Conservation (phyloP, 2,888 invertebrate species). For the Sphinx pinastri region DNA sequence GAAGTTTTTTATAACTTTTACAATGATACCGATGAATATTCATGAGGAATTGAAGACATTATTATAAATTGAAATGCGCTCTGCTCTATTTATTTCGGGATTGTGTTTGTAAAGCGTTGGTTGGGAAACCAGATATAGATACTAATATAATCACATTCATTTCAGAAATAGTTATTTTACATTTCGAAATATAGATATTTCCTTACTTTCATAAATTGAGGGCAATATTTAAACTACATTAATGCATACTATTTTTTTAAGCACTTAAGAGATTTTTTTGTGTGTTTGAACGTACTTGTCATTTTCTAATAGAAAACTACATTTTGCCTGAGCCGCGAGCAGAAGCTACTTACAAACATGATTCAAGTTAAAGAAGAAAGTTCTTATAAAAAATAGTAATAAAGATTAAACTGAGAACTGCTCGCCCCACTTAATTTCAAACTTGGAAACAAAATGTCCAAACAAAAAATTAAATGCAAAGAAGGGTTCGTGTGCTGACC, state of each 20-base stretch:
- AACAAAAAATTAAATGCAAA: constrained; percentile 21
- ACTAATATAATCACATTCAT: too few relatives aligned
- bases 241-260: too few relatives aligned
- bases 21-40: background rate
- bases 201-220: too few relatives aligned
- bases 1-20: constrained; percentile 17
- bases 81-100: background rate
- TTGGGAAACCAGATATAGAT: background rate
- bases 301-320: too few relatives aligned
- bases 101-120: background rate
- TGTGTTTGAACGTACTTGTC: too few relatives aligned
- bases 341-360: too few relatives aligned
- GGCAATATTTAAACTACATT: too few relatives aligned
- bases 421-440: background rate
- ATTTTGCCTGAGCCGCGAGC: too few relatives aligned
- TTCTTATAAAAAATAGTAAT: background rate
- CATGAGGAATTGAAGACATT: background rate
- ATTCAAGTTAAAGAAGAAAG: too few relatives aligned
- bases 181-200: too few relatives aligned
- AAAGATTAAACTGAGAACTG: background rate
- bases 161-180: too few relatives aligned
- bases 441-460: background rate
- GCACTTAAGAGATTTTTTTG: too few relatives aligned
- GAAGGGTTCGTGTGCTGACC: constrained; percentile 27
- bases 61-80: background rate